A percentile compares a stretch with the other conserved stretches of the same genome.
Conservation (phyloP, 2,113 vertebrate species). For the Gymnogyps californianus region DNA sequence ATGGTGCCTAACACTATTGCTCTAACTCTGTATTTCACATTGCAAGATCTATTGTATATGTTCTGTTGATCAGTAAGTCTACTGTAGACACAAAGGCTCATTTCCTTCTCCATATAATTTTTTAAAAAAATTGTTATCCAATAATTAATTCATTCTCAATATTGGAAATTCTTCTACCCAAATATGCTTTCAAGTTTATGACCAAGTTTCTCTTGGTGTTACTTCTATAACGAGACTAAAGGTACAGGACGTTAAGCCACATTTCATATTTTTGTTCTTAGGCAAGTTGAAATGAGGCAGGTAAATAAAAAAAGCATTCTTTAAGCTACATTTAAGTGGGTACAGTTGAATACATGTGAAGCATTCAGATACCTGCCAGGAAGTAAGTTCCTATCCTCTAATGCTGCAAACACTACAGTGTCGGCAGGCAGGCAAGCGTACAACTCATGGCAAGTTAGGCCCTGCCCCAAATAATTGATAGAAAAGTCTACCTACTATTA, state of each 20-base stretch:
- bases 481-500: neutral
- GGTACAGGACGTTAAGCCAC: neutral
- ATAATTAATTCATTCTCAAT: neutral
- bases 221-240: neutral
- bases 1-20: neutral
- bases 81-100: neutral
- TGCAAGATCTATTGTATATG: neutral
- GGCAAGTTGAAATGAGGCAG: neutral
- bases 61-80: neutral
- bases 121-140: neutral
- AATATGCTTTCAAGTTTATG: neutral
- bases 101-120: neutral
- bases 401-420: neutral
- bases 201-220: neutral
- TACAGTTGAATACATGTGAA: neutral
- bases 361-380: neutral
- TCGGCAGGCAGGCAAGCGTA: neutral
- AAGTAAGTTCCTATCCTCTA: neutral
- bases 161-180: neutral
- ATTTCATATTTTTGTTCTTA: neutral
- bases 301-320: neutral
- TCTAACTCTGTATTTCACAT: neutral
- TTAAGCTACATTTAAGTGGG: neutral
- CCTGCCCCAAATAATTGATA: neutral
- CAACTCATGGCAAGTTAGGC: neutral